phyloP scores from a whole-genome alignment of 2,888 invertebrate genomes.

The Caenorhabditis macrosperma region DNA sequence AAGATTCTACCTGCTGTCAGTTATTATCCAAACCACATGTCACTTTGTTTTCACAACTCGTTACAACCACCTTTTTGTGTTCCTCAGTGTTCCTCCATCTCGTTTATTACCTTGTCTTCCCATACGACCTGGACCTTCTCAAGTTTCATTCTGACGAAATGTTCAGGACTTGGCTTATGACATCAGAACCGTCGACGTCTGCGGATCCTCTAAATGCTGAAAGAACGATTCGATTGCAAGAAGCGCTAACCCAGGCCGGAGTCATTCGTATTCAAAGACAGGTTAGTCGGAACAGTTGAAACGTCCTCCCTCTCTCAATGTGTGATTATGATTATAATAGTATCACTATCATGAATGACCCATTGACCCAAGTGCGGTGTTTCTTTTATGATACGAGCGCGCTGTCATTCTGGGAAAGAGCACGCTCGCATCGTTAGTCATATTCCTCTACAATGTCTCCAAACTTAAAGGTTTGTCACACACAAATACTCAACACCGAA shows the following conservation, averaged over 20 bases:
- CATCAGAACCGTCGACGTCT: slow-evolving; percentile 59
- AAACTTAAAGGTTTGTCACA: slow-evolving; percentile 36
- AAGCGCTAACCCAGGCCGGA: slow-evolving; percentile 51
- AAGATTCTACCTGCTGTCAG: slow-evolving; percentile 61
- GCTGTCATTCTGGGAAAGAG: not conserved
- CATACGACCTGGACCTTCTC: not conserved
- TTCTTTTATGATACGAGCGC: slow-evolving; percentile 36
- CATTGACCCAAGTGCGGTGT: slow-evolving; percentile 29
- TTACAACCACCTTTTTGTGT: slow-evolving; percentile 57
- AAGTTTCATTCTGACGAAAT: slow-evolving; percentile 18
- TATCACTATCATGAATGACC: slow-evolving; percentile 33
- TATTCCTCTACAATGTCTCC: slow-evolving; percentile 17
- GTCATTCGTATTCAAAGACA: slow-evolving; percentile 39
- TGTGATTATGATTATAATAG: not conserved
- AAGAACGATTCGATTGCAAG: slow-evolving; percentile 27
- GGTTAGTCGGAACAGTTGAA: not conserved
- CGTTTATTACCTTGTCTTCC: slow-evolving; percentile 30
- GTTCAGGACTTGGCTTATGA: slow-evolving; percentile 45
- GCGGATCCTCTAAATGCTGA: slow-evolving; percentile 9
- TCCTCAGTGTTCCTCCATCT: slow-evolving; percentile 27
- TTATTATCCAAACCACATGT: slow-evolving; percentile 66
- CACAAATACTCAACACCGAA: not conserved
- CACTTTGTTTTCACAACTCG: slow-evolving; percentile 64
- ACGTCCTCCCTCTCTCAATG: not conserved
- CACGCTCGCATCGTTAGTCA: not conserved